These are phyloP conservation scores for Drosophila parthenogenetica DNA, from an alignment of 2,888 invertebrate genomes.

Conservation along the genomic window DNA sequence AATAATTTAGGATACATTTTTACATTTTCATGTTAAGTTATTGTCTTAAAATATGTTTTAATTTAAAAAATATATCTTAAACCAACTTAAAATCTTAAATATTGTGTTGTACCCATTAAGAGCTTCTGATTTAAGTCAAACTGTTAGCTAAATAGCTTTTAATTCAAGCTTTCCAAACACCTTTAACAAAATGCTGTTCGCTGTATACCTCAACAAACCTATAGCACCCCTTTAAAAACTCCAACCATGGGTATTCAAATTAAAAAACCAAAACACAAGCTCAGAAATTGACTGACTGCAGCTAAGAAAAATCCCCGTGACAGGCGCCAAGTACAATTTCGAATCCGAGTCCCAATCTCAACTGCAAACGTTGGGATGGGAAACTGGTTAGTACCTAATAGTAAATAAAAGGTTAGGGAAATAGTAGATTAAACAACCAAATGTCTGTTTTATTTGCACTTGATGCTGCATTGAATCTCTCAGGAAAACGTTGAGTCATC, in stretches of 20 bases:
- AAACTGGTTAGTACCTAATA: background rate
- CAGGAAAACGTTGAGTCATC: conserved; percentile 1
- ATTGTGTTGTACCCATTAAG: too few relatives aligned
- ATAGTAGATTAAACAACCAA: background rate
- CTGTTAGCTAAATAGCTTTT: too few relatives aligned
- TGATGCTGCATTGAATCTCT: background rate
- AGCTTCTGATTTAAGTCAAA: too few relatives aligned
- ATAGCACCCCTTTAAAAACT: background rate
- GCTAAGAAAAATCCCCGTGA: conserved; percentile 28
- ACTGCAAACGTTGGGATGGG: background rate
- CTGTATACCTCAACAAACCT: background rate
- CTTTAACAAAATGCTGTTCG: background rate
- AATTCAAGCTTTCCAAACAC: too few relatives aligned
- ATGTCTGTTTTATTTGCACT: background rate
- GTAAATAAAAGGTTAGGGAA: background rate
- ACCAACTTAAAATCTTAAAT: too few relatives aligned
- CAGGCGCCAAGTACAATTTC: conserved; percentile 7
- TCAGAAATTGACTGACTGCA: conserved; percentile 15
- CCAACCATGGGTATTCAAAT: background rate
- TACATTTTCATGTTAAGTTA: too few relatives aligned
- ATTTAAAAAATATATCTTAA: too few relatives aligned
- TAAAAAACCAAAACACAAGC: conserved; percentile 1
- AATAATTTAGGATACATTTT: too few relatives aligned
- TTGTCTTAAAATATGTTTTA: too few relatives aligned
- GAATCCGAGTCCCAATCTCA: conserved; percentile 1